Base-by-base conservation (phyloP, 1,140 invertebrate species). In the Trissolcus basalis region DNA sequence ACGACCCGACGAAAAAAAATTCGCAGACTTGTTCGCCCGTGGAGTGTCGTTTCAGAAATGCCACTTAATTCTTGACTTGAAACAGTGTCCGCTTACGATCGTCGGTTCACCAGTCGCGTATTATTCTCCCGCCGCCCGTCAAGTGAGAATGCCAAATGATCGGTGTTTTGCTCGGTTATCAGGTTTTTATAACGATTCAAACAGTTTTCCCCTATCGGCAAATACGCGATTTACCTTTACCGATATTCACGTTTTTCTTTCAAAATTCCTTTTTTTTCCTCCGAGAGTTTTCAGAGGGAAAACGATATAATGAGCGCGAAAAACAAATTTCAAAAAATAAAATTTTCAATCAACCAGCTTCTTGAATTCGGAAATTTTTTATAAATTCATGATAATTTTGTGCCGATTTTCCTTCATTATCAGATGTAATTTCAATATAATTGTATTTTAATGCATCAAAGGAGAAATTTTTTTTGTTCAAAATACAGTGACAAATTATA, bases 141-240 rank as follows among this genome's bases (percentile, higher is more conserved):
- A 56, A 77, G 55, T 53, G 39, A 35, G 67, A 71, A 71, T 51
- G 63, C 58, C 51, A 39, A 77, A 77, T 77, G 74, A 19, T 19
- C 63, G 33, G 45, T 71, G 50, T 77, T 71, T 77, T 71, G 74
- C 74, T 77, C 68, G 68, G 61, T 60, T 71, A 77, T 71, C 67
- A 61, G 61, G 60, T 77, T 77, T 77, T 77, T 70, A 77, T 77
- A 77, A 51, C 33, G 47, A 50, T 48, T 41, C 39, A 33, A 4
- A 13, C 51, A 45, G 58, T 68, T 68, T 77, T 76, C 56, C 68
- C 68, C 74, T 36, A 77, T 70, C 74, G 74, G 68, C 68, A 77
- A 77, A 55, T 44, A n/a, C 47, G 74, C 39, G 47, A 45, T 49
- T 64, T 67, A 67, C 44, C 49, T 56, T 74, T 74, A 74, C 51